A percentile compares a stretch with the other conserved stretches of the same genome.
Conservation (phyloP, 2,888 invertebrate species). For the Parochlus steinenii region DNA sequence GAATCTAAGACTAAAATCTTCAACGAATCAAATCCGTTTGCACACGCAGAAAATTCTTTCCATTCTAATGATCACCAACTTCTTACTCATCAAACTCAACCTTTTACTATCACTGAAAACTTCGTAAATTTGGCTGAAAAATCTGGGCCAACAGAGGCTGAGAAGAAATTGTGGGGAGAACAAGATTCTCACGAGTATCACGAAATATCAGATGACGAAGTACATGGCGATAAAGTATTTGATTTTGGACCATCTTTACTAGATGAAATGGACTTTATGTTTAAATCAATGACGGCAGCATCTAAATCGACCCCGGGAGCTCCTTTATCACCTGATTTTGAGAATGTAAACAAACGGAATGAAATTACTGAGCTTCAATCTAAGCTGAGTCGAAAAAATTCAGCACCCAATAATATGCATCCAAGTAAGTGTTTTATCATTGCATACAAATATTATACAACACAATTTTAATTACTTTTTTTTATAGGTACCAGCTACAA, state of each 20-base stretch:
- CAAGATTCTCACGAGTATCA: constrained; percentile 50
- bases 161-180: constrained; percentile 4
- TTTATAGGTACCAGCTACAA: constrained; percentile 11
- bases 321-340: constrained; percentile 29
- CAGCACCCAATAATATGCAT: constrained; percentile 18
- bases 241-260: constrained; percentile 80
- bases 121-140: neutral
- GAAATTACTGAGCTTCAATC: constrained; percentile 48
- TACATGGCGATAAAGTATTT: constrained; percentile 31
- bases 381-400: constrained; percentile 23
- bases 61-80: neutral
- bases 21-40: constrained; percentile 24
- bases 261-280: constrained; percentile 81
- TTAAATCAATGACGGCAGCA: constrained; percentile 38
- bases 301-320: constrained; percentile 16
- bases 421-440: constrained; percentile 4
- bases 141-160: no score
- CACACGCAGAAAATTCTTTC: constrained; percentile 5
- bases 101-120: neutral
- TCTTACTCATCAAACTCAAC: neutral
- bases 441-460: neutral
- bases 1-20: neutral
- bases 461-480: constrained; percentile 15
- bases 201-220: constrained; percentile 67
- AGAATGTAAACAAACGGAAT: constrained; percentile 48